Percentiles rank a stretch among this genome's conserved stretches.
These are phyloP conservation scores for Acanthisitta chloris DNA, from an alignment of 2,113 vertebrate genomes.

Conservation along the genomic window DNA sequence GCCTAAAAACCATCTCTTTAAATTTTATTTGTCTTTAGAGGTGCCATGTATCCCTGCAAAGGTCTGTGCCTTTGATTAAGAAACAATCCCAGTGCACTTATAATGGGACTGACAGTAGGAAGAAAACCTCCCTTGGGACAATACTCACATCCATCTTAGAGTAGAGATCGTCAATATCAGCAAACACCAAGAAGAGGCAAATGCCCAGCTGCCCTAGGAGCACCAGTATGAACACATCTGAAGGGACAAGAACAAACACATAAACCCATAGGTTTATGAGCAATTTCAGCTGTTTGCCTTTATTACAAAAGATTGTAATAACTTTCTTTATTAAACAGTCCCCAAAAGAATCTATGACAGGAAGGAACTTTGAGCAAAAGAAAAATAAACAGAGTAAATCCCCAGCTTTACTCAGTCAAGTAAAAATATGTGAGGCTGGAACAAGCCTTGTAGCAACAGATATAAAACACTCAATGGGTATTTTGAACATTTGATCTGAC, in stretches of 20 bases:
- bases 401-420: neutral
- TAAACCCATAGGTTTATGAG: neutral
- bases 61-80: neutral
- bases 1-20: neutral
- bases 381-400: neutral
- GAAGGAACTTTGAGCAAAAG: neutral
- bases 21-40: neutral
- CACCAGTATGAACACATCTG: constrained; percentile 75
- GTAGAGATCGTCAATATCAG: constrained; percentile 72
- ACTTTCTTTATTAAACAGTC: neutral
- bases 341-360: neutral
- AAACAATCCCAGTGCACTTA: neutral
- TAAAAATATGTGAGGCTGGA: neutral
- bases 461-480: neutral
- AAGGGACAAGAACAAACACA: neutral
- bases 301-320: neutral
- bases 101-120: neutral
- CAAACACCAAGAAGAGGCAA: constrained; percentile 80
- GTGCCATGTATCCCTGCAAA: neutral
- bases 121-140: neutral
- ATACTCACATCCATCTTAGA: constrained; percentile 76
- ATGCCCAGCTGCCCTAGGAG: constrained; percentile 66
- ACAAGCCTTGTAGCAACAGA: neutral
- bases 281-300: neutral
- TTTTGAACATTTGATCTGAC: neutral